Percentiles rank a stretch among this genome's conserved stretches.
phyloP scores from a whole-genome alignment of 2,888 invertebrate species.

The Craniophora ligustri region DNA sequence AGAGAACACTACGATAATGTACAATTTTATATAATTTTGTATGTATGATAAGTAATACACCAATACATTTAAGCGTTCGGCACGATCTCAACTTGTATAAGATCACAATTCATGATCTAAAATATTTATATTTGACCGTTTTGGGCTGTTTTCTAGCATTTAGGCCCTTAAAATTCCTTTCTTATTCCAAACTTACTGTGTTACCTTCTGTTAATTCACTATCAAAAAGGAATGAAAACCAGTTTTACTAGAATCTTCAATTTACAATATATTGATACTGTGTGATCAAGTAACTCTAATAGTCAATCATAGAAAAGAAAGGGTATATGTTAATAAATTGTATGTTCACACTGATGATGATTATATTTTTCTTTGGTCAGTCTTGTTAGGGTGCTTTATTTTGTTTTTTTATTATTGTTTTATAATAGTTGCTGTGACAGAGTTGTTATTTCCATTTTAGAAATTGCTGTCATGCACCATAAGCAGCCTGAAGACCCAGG shows the following conservation, averaged over 20 bases:
- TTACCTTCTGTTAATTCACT: slow-evolving; percentile 1
- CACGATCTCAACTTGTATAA: slow-evolving; percentile 54
- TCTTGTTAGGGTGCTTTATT: too few relatives aligned
- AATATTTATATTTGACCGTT: slow-evolving; percentile 8
- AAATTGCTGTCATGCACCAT: slow-evolving; percentile 85
- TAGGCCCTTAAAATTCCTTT: neutral
- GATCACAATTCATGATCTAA: slow-evolving; percentile 31
- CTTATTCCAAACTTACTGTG: neutral
- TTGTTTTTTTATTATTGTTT: neutral
- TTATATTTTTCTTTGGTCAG: too few relatives aligned
- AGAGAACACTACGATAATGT: slow-evolving; percentile 15
- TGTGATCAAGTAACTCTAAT: neutral
- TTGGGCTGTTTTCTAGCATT: neutral
- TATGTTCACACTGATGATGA: too few relatives aligned
- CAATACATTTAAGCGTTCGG: slow-evolving; percentile 55
- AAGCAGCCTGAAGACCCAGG: slow-evolving; percentile 83
- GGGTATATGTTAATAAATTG: too few relatives aligned
- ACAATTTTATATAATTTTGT: slow-evolving; percentile 30
- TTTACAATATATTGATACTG: too few relatives aligned
- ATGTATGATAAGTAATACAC: slow-evolving; percentile 25
- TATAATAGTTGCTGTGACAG: slow-evolving; percentile 5
- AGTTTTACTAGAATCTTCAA: slow-evolving; percentile 28
- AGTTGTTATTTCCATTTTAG: slow-evolving; percentile 68
- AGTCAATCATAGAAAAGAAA: neutral
- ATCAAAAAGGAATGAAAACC: slow-evolving; percentile 32